Percentiles rank a stretch among this genome's conserved stretches.
phyloP scores from a whole-genome alignment of 1,140 invertebrate genomes.

The Bilobella aurantiaca region DNA sequence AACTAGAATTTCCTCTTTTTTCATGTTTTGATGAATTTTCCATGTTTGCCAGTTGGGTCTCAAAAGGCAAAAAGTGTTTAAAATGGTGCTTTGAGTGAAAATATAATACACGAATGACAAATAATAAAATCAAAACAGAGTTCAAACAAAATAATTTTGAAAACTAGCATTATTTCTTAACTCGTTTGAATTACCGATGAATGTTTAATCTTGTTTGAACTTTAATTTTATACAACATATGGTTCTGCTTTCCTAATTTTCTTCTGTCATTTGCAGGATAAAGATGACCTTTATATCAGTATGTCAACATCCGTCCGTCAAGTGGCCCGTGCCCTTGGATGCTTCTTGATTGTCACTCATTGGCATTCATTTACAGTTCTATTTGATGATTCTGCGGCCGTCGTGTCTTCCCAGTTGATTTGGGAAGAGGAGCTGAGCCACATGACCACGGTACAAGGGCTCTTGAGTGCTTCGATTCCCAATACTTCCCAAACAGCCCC shows the following conservation, averaged over 20 bases:
- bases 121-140: no score
- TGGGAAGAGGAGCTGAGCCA: constrained; percentile 31
- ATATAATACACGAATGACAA: no score
- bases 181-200: no score
- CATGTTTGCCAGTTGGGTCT: no score
- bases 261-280: constrained; percentile 20
- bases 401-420: constrained; percentile 21
- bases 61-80: no score
- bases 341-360: constrained; percentile 35
- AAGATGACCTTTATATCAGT: constrained; percentile 32
- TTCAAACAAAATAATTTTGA: no score
- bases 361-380: constrained; percentile 37
- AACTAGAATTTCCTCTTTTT: no score
- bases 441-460: constrained; percentile 20
- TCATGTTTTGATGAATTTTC: no score
- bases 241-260: no score
- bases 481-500: constrained; percentile 3
- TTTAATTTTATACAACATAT: no score
- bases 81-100: no score
- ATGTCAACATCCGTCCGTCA: constrained; percentile 33
- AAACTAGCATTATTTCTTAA: no score
- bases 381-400: constrained; percentile 34
- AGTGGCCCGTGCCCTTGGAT: constrained; percentile 29
- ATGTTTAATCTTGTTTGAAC: neutral
- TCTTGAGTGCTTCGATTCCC: neutral